Conservation (phyloP, 2,888 invertebrate species). For the Tenthredo amoena region DNA sequence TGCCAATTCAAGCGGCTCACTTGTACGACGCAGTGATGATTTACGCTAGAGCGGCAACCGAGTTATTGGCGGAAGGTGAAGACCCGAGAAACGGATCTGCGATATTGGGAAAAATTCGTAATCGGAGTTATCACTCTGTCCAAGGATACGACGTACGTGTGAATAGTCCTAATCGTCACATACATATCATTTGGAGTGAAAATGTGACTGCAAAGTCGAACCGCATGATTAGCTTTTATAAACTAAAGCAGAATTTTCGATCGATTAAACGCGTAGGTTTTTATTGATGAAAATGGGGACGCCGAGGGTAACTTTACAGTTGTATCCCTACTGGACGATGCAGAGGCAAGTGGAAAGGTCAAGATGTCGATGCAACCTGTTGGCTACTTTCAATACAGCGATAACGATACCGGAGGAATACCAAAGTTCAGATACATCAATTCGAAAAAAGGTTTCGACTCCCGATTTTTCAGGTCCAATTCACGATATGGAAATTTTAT, state of each 20-base stretch:
- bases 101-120: constrained; percentile 88
- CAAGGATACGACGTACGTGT: constrained; percentile 88
- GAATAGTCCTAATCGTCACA: background rate
- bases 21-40: constrained; percentile 93
- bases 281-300: constrained; percentile 93
- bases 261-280: constrained; percentile 80
- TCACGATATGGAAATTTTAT: background rate
- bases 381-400: constrained; percentile 86
- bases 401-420: constrained; percentile 77
- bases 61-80: constrained; percentile 84
- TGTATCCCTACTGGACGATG: constrained; percentile 86
- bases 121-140: constrained; percentile 87
- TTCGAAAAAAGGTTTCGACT: constrained; percentile 53
- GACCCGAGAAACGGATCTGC: constrained; percentile 88
- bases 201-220: background rate
- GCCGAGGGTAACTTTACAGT: constrained; percentile 96
- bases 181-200: background rate
- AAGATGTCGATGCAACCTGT: constrained; percentile 88
- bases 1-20: constrained; percentile 91
- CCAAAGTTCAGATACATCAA: constrained; percentile 59
- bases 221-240: constrained; percentile 4
- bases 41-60: constrained; percentile 91
- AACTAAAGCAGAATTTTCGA: constrained; percentile 30
- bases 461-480: background rate
- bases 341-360: constrained; percentile 79